Evolutionary conservation across 2,888 invertebrate species (phyloP).

Genomic region (Himalopsyche japonica): DNA sequence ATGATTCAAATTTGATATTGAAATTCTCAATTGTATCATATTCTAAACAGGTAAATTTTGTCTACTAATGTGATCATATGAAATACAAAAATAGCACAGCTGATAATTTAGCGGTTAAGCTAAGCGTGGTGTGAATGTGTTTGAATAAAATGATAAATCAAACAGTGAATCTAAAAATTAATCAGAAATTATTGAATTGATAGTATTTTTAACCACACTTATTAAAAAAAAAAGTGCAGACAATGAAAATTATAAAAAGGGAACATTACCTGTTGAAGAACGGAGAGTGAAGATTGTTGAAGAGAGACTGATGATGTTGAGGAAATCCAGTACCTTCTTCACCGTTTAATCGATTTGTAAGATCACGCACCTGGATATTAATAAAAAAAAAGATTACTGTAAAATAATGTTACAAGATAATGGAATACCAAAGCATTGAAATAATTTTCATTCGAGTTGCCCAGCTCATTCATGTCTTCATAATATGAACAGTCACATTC

Average conservation of each 20-base stretch:
- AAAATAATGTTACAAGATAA: no score
- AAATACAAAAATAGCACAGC: neutral
- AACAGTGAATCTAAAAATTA: neutral
- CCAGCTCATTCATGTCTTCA: no score
- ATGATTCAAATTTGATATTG: no score
- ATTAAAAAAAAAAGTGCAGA: neutral
- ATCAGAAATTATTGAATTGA: neutral
- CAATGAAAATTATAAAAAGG: neutral
- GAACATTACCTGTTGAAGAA: conserved; percentile 57
- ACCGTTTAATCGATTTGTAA: conserved; percentile 83
- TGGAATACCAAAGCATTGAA: no score
- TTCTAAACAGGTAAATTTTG: neutral
- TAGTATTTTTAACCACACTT: neutral
- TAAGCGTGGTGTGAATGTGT: neutral
- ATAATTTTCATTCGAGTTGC: no score
- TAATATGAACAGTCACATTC: no score
- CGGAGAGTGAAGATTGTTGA: conserved; percentile 58
- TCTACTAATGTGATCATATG: neutral
- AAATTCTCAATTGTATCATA: no score
- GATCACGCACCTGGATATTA: conserved; percentile 69
- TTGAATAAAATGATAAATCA: neutral
- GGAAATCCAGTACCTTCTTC: conserved; percentile 70
- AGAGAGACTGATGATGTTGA: conserved; percentile 55
- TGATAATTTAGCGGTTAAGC: neutral
- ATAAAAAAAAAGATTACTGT: no score